These are phyloP conservation scores for Anthrax anthrax DNA, from an alignment of 2,888 invertebrate genomes.

Conservation along the genomic window DNA sequence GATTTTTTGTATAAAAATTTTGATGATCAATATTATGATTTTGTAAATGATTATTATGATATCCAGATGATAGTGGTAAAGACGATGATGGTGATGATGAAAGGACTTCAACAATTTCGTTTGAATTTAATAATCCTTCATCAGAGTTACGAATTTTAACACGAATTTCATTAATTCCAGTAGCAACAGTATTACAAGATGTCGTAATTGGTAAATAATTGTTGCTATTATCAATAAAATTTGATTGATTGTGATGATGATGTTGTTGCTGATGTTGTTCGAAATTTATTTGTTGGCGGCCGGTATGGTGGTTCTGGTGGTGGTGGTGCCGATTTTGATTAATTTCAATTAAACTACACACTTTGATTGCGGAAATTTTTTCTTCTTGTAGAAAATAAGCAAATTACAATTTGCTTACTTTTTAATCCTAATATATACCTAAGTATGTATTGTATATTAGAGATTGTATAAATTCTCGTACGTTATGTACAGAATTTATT, in stretches of 20 bases:
- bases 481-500: too few relatives aligned
- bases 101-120: not conserved
- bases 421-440: too few relatives aligned
- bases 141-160: not conserved
- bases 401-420: not conserved
- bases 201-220: not conserved
- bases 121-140: not conserved
- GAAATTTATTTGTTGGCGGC: not conserved
- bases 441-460: too few relatives aligned
- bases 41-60: not conserved
- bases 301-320: slow-evolving; percentile 2
- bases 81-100: not conserved
- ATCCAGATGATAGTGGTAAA: not conserved
- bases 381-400: not conserved
- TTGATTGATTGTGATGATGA: not conserved
- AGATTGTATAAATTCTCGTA: too few relatives aligned
- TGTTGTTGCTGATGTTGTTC: not conserved
- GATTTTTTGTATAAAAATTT: not conserved
- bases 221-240: too few relatives aligned
- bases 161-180: not conserved
- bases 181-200: not conserved
- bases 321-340: slow-evolving; percentile 1
- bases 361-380: not conserved
- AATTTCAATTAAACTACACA: slow-evolving; percentile 5
- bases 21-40: not conserved